Evolutionary conservation across 2,113 vertebrate species (phyloP).

Genomic region (Gadus chalcogrammus): DNA sequence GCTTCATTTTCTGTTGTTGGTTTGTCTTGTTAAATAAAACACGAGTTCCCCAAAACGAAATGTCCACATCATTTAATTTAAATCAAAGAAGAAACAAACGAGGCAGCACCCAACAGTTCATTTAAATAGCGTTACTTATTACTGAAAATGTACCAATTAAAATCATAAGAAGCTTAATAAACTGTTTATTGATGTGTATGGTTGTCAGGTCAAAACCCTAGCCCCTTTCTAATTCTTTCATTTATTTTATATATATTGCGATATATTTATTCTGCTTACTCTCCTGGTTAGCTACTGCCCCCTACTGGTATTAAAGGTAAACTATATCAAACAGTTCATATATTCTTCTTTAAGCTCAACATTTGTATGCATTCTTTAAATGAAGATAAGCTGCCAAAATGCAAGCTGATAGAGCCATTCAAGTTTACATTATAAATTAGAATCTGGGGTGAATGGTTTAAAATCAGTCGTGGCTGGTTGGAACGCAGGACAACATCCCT

Average conservation of each 20-base stretch:
- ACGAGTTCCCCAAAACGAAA: no score
- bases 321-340: not conserved
- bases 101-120: not conserved
- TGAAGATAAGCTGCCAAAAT: no score
- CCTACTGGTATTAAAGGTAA: constrained; percentile 50
- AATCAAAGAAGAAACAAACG: no score
- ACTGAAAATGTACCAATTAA: not conserved
- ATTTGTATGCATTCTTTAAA: no score
- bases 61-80: no score
- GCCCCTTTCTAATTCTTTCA: not conserved
- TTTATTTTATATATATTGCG: constrained; percentile 13
- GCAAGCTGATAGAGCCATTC: no score
- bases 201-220: constrained; percentile 1
- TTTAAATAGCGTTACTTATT: not conserved
- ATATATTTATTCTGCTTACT: constrained; percentile 11
- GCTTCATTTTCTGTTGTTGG: no score
- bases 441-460: no score
- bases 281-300: constrained; percentile 64
- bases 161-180: not conserved
- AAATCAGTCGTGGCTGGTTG: no score
- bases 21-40: not conserved
- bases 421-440: no score
- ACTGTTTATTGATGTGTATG: constrained; percentile 2
- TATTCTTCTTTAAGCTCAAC: no score
- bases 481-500: no score